A percentile compares a stretch with the other conserved stretches of the same genome.
These are phyloP conservation scores for Stenichneumon culpator DNA, from an alignment of 2,888 invertebrate genomes.

Conservation along the genomic window DNA sequence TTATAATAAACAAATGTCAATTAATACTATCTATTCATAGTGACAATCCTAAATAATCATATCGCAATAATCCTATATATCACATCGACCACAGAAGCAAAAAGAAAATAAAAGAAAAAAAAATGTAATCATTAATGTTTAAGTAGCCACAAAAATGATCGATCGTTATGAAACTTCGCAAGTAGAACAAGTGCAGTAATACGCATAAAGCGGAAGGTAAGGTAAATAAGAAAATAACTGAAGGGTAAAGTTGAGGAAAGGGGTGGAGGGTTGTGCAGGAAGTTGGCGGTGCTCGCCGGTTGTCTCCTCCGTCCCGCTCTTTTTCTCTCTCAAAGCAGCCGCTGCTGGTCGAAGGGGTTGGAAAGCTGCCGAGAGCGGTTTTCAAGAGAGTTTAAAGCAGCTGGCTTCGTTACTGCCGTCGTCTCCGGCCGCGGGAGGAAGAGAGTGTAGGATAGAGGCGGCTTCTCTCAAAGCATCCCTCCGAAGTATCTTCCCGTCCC, in stretches of 20 bases:
- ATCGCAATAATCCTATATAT: too few relatives aligned
- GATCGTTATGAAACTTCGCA: neutral
- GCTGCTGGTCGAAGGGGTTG: constrained; percentile 41
- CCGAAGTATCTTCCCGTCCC: constrained; percentile 39
- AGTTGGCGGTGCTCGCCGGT: constrained; percentile 4
- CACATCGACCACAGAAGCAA: too few relatives aligned
- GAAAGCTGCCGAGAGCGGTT: constrained; percentile 50
- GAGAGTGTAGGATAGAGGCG: constrained; percentile 30
- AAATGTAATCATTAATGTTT: neutral
- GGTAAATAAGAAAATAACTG: constrained; percentile 12
- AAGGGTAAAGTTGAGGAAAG: constrained; percentile 10
- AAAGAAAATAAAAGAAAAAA: neutral
- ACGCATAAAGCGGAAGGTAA: constrained; percentile 1
- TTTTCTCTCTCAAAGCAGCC: constrained; percentile 20
- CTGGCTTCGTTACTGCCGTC: constrained; percentile 50
- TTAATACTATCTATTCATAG: too few relatives aligned
- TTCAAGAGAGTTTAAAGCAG: constrained; percentile 56
- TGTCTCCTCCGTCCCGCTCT: constrained; percentile 13
- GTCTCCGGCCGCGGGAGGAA: neutral
- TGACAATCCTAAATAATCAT: too few relatives aligned
- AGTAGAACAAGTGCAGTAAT: neutral
- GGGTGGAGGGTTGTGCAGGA: constrained; percentile 39
- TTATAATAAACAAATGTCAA: too few relatives aligned
- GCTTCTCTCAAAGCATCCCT: constrained; percentile 54
- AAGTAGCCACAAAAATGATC: neutral